Evolutionary conservation across 2,113 vertebrate species (phyloP), one percentile per base, ranked within the genome.

Genomic region (Erythrocercus mccallii): DNA sequence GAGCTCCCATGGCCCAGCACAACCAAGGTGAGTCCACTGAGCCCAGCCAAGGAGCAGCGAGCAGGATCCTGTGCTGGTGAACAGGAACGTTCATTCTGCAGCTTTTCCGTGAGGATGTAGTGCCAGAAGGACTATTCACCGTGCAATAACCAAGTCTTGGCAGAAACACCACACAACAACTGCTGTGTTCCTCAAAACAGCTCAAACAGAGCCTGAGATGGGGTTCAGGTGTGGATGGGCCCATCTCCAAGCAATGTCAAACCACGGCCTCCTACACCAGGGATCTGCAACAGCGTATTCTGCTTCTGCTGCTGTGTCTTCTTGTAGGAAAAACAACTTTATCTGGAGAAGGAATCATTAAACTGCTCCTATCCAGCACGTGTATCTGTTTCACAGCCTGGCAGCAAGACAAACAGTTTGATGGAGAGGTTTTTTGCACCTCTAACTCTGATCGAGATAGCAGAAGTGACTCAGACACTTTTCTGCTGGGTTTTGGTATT

Each of bases 401-500:
- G 90, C 91, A 92, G 58, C 60, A n/a, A 38, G 56, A 78, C 42
- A 85, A 77, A 50, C 65, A 24, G 74, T 56, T 37, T 33, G 62
- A 74, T 44, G 51, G 58, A 87, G 64, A 42, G 6, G 17, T 31
- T 40, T 65, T 50, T 82, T 90, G 85, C 82, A 90, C 81, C 86
- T 94, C 90, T 64, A 84, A 18, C 88, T 84, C 78, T 13, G 57
- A 57, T 40, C 84, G 80, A 58, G 47, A 66, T 92, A 70, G 20
- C 66, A 37, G 27, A 60, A 85, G 79, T 81, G 94, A 96, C 90
- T 95, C 92, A 94, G 85, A 86, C 16, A 73, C 44, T 95, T 78
- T 58, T 74, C 68, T 78, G 80, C 68, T 95, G 82, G 71, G 30
- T 89, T 97, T 87, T 65, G 88, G 1, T 79, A 50, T 70, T 25